Percentiles rank a stretch among this genome's conserved stretches.
These are phyloP conservation scores for Oryzias javanicus DNA, from an alignment of 2,113 vertebrate genomes.

Conservation along the genomic window DNA sequence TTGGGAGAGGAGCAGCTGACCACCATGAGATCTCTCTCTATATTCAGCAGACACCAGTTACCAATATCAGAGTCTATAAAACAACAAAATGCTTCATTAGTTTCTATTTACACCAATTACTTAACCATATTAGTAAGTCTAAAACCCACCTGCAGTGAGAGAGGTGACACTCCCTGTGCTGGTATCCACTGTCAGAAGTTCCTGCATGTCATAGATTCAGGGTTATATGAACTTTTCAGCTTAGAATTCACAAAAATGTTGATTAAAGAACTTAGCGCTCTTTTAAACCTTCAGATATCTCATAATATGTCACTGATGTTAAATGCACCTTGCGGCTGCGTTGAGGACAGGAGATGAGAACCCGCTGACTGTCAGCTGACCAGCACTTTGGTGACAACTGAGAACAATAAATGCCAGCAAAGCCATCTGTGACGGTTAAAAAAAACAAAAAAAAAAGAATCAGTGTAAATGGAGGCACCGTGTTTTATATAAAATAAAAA, in stretches of 20 bases:
- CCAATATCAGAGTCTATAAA: conserved; percentile 69
- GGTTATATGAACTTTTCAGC: neutral
- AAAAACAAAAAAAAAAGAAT: conserved; percentile 5
- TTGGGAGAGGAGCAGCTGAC: conserved; percentile 86
- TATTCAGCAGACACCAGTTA: conserved; percentile 81
- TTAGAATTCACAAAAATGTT: neutral
- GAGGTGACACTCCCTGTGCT: conserved; percentile 69
- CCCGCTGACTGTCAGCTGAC: conserved; percentile 87
- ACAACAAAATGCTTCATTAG: neutral
- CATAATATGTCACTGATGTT: neutral
- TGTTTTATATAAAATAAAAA: neutral
- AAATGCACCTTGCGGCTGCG: conserved; percentile 82
- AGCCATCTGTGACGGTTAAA: conserved; percentile 74
- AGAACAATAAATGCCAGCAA: conserved; percentile 84
- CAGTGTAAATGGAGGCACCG: neutral
- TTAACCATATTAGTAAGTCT: neutral
- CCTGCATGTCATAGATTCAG: conserved; percentile 52
- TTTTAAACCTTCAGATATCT: neutral
- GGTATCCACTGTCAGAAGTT: conserved; percentile 77
- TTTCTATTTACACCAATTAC: neutral
- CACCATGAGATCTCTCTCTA: conserved; percentile 88
- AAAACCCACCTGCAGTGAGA: conserved; percentile 76
- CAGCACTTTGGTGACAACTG: conserved; percentile 84
- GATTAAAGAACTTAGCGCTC: neutral
- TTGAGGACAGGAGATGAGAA: conserved; percentile 82